Percentiles rank a stretch among this genome's conserved stretches.
Evolutionary conservation across 2,888 invertebrate species (phyloP).

Genomic region (Hanleya hanleyi): DNA sequence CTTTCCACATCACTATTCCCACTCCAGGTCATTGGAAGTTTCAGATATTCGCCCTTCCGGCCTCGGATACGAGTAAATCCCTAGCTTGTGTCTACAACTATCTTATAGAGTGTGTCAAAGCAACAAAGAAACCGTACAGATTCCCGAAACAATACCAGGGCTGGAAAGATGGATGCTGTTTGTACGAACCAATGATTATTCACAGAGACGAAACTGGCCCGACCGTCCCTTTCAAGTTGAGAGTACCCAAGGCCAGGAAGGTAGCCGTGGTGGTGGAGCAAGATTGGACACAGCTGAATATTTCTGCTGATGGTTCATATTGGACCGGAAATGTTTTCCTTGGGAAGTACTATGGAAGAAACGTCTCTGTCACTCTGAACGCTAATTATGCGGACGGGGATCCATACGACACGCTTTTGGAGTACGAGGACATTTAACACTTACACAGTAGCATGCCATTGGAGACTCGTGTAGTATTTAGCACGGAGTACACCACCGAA

Average conservation of each 20-base stretch:
- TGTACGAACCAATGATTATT: conserved; percentile 60
- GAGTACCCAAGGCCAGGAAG: conserved; percentile 65
- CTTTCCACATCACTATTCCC: conserved; percentile 55
- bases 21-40: conserved; percentile 69
- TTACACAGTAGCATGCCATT: too few species aligned
- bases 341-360: background rate
- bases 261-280: conserved; percentile 69
- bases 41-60: conserved; percentile 68
- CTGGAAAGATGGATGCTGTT: conserved; percentile 68
- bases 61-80: conserved; percentile 67
- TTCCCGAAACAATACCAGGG: conserved; percentile 73
- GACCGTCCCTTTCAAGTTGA: conserved; percentile 55
- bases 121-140: conserved; percentile 50
- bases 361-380: background rate
- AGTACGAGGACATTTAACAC: too few species aligned
- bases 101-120: conserved; percentile 59
- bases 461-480: too few species aligned
- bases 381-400: background rate
- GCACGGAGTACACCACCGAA: too few species aligned
- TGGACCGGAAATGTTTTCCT: background rate
- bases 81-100: conserved; percentile 72
- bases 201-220: conserved; percentile 51
- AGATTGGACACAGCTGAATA: conserved; percentile 44
- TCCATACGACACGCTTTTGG: background rate
- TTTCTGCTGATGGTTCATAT: background rate